Base-by-base conservation (phyloP, 2,797 vertebrate species). In the Enoplosus armatus region DNA sequence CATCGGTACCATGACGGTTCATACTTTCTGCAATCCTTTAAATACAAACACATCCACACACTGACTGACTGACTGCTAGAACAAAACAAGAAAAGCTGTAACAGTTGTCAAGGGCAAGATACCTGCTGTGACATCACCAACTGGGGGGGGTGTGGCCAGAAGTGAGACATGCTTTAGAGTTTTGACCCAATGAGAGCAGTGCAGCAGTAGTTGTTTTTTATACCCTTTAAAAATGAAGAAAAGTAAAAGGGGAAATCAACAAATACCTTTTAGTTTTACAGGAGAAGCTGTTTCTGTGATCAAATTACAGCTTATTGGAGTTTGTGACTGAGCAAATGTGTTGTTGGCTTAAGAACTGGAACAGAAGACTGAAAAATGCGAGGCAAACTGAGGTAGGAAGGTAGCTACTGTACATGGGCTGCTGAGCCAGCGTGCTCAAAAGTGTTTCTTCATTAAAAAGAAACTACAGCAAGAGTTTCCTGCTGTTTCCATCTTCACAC, bases 301-400 rank as follows among this genome's bases (percentile, higher is more conserved):
- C 7, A 58, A 22, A 58, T 51, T 15, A 22, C n/a, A n/a, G 54
- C 6, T 45, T n/a, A 16, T 4, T 59, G 29, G 53, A 41, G 29
- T 37, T 2, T 2, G 6, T 29, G 61, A 18, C 63, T 67, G n/a
- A 29, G 68, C 11, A 71, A 47, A 12, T 50, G 33, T 50, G 47
- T 27, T 35, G 3, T 43, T 73, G 15, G 64, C 41, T 72, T 56
- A 24, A 54, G 39, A 68, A 55, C 12, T 56, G 59, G 41, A 76
- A 78, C 22, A 85, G 24, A 61, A 62, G 31, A 66, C 10, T 73
- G 37, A 48, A 63, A 72, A 62, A 20, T 1, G n/a, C n/a, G 1
- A 75, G 50, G 39, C 72, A 71, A 80, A 63, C 75, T 87, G 89
- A 92, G 91, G 90, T 94, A 93, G 82, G 45, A 35, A 53, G 43